Base-by-base conservation (phyloP, 2,797 vertebrate genomes). In the Liparis tanakae region DNA sequence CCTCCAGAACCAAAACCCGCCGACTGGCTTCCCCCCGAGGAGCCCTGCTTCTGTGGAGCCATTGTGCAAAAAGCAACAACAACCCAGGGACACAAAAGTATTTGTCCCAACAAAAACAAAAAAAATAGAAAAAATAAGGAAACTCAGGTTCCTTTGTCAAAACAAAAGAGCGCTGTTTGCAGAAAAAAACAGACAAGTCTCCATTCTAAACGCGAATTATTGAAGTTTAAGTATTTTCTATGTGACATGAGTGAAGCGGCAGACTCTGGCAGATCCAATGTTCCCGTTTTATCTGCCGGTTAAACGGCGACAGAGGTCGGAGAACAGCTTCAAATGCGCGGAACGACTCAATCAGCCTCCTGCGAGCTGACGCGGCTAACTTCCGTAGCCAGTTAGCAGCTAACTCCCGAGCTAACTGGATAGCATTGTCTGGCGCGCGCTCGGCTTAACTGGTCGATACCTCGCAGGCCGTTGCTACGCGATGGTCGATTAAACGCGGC, bases 1-100 rank as follows among this genome's bases (percentile, higher is more conserved):
- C 86, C 85, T 13, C 84, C 91, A 48, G 87, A 82, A 71, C 85
- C 89, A 25, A 89, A 91, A 3, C 87, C 91, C 61, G 88, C 88
- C 58, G 86, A 84, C 33, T 89, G 88, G 72, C 70, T 81, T 67
- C 90, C 90, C 57, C 76, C 89, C 34, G 91, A 90, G 50, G 93
- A 89, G 65, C 89, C 75, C 86, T 97, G 96, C 90, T 96, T 98
- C 78, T 98, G 96, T 69, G 97, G 96, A 89, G 96, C 97, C 97
- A 97, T 97, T 97, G 73, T n/a, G 0, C 55, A 33, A 57, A 63
- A 79, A 57, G 25, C 7, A 1, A 22, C 25, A 13, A 5, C n/a
- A 20, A 64, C 17, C 36, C 2, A 30, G 25, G 4, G 25, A 30
- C 25, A 30, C 25, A 30, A 53, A 41, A 65, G 14, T 62, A 83